Evolutionary conservation across 2,797 vertebrate species (phyloP).

Genomic region (Hozukius guyotensis): DNA sequence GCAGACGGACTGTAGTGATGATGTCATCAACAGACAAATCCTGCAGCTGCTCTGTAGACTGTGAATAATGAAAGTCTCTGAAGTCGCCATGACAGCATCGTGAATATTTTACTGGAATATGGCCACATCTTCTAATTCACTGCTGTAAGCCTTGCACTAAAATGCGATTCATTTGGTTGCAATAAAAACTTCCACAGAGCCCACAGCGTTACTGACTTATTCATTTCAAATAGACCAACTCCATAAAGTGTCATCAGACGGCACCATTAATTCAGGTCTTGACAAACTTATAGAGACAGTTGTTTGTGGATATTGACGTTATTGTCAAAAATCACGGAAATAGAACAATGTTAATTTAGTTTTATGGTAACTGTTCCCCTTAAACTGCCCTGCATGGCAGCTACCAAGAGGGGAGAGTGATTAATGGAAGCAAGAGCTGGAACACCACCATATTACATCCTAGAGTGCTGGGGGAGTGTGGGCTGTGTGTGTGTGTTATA

Average conservation of each 20-base stretch:
- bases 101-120: constrained; percentile 15
- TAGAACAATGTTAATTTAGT: background rate
- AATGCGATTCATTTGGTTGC: constrained; percentile 14
- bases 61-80: constrained; percentile 22
- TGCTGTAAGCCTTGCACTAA: constrained; percentile 1
- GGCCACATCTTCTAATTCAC: constrained; percentile 11
- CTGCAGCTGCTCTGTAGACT: constrained; percentile 16
- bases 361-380: constrained; percentile 39
- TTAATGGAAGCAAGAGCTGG: constrained; percentile 54
- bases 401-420: constrained; percentile 39
- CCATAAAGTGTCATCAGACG: background rate
- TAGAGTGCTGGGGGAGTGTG: constrained; percentile 5
- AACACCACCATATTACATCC: constrained; percentile 59
- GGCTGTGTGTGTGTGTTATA: background rate
- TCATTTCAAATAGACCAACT: background rate
- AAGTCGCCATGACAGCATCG: background rate
- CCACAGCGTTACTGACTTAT: background rate
- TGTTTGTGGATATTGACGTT: background rate
- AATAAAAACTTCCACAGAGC: constrained; percentile 6
- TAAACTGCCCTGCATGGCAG: constrained; percentile 41
- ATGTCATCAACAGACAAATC: constrained; percentile 14
- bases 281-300: background rate
- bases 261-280: background rate
- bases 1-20: background rate
- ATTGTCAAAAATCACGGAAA: background rate